phyloP scores from a whole-genome alignment of 2,113 vertebrate species.

The Platysteira castanea region DNA sequence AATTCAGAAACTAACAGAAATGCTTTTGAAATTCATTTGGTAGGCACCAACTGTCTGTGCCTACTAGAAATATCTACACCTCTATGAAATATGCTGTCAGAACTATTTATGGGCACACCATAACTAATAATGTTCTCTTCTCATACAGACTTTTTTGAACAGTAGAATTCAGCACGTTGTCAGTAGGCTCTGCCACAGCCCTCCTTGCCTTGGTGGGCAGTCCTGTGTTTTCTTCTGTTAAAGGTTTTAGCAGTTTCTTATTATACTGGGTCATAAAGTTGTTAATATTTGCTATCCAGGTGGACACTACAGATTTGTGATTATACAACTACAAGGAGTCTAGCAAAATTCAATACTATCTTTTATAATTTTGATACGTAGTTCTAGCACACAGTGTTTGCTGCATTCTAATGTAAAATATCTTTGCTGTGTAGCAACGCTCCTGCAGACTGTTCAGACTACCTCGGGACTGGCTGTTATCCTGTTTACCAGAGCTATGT shows the following conservation, averaged over 20 bases:
- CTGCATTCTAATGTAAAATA: background rate
- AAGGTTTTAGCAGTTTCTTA: background rate
- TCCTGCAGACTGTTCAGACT: slow-evolving; percentile 87
- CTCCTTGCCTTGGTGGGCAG: background rate
- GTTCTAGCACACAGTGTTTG: background rate
- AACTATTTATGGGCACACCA: background rate
- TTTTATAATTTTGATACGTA: background rate
- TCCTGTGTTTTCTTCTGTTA: background rate
- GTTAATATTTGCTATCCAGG: background rate
- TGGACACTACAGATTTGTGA: background rate
- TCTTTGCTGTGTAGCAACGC: slow-evolving; percentile 71
- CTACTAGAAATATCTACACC: background rate
- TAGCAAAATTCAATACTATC: background rate
- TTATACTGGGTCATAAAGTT: background rate
- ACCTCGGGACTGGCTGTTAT: slow-evolving; percentile 89
- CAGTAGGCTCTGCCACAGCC: background rate
- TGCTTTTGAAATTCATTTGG: too few species aligned
- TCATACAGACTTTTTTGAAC: background rate
- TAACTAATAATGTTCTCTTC: background rate
- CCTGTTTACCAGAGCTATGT: slow-evolving; percentile 80
- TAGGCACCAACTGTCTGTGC: background rate
- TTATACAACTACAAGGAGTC: background rate
- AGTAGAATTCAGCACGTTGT: background rate
- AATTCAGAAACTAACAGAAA: background rate
- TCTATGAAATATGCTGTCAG: background rate